A percentile compares a stretch with the other conserved stretches of the same genome.
Evolutionary conservation across 2,888 invertebrate species (phyloP).

Genomic region (Microchrysa polita): DNA sequence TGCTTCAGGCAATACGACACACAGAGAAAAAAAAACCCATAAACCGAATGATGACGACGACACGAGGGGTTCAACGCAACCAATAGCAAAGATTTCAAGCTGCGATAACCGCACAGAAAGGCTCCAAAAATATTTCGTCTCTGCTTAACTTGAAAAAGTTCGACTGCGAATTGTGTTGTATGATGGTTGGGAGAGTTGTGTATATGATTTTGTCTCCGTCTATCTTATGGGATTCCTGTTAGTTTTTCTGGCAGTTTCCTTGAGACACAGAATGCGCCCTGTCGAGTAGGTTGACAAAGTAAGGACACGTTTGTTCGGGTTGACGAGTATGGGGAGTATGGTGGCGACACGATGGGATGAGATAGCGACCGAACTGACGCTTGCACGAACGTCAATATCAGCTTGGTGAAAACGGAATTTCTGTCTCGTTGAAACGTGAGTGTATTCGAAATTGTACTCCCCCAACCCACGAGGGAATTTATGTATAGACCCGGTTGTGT

Average conservation of each 20-base stretch:
- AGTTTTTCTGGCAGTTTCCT: too few relatives aligned
- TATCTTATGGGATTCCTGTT: neutral
- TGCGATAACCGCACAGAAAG: conserved; percentile 50
- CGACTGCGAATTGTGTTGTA: neutral
- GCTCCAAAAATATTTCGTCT: conserved; percentile 49
- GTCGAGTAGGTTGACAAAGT: conserved; percentile 45
- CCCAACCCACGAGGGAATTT: neutral
- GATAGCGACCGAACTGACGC: conserved; percentile 2
- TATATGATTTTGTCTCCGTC: neutral
- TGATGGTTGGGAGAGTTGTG: too few relatives aligned
- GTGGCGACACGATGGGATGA: neutral
- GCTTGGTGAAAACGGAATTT: conserved; percentile 14
- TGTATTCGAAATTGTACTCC: neutral
- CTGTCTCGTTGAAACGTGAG: conserved; percentile 28
- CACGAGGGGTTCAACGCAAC: conserved; percentile 47
- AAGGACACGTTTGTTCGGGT: conserved; percentile 40
- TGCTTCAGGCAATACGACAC: neutral
- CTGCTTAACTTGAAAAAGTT: conserved; percentile 19
- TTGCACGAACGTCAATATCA: conserved; percentile 46
- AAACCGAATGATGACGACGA: neutral
- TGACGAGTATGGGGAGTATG: too few relatives aligned
- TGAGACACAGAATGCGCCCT: neutral
- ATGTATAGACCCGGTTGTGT: neutral
- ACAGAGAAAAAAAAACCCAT: too few relatives aligned
- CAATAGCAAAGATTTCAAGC: conserved; percentile 54